Conservation (phyloP, 2,797 vertebrate species). For the Todus mexicanus region DNA sequence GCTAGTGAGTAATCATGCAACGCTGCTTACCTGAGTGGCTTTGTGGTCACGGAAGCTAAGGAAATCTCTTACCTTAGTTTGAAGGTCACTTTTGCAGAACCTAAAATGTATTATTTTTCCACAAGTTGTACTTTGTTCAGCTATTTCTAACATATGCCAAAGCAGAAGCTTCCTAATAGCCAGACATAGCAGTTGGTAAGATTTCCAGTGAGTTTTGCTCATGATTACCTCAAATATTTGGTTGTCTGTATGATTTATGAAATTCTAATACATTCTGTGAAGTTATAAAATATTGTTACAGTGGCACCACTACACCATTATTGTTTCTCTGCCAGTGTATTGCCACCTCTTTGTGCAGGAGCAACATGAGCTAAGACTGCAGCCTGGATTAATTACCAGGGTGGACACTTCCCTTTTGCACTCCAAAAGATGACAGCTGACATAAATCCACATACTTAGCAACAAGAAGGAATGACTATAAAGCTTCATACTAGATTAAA, state of each 20-base stretch:
- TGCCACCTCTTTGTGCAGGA: neutral
- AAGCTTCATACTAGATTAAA: neutral
- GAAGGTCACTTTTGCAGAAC: neutral
- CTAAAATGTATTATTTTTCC: neutral
- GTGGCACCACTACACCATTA: neutral
- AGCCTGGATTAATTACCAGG: neutral
- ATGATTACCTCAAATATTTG: neutral
- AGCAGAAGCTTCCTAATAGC: neutral
- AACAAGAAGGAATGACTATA: neutral
- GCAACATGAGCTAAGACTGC: neutral
- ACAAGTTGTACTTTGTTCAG: neutral
- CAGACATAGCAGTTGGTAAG: neutral
- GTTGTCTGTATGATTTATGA: neutral
- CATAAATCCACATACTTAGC: neutral
- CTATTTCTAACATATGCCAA: neutral
- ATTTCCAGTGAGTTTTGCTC: neutral
- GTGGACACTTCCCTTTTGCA: neutral
- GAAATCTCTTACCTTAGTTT: neutral
- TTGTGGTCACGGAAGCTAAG: neutral
- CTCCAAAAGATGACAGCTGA: neutral
- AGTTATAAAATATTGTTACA: neutral
- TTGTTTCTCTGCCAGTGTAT: neutral
- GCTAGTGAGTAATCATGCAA: neutral
- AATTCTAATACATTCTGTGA: neutral
- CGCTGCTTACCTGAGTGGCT: neutral